Evolutionary conservation across 1,140 invertebrate species (phyloP).

Genomic region (Parasteatoda tepidariorum): DNA sequence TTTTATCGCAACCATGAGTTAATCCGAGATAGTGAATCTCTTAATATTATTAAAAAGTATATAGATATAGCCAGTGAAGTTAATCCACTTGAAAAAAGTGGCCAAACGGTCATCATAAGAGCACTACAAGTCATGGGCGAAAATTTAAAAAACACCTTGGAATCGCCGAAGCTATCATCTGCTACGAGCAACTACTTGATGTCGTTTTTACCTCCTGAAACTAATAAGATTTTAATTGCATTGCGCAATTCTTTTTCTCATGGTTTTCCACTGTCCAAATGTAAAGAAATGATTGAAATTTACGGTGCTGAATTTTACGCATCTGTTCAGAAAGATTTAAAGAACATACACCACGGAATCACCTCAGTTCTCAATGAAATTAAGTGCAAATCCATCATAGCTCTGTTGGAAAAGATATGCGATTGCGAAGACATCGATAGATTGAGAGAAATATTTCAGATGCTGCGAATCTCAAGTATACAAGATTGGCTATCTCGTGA

Average conservation of each 20-base stretch:
- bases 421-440: not conserved
- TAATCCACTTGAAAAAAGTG: not conserved
- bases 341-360: not conserved
- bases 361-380: not conserved
- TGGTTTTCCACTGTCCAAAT: not conserved
- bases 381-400: not conserved
- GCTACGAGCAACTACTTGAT: not conserved
- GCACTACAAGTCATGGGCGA: slow-evolving; percentile 34
- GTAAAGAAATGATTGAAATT: not conserved
- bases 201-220: not conserved
- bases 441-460: not conserved
- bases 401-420: not conserved
- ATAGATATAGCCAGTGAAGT: not conserved
- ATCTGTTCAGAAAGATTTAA: not conserved
- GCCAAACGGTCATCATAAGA: slow-evolving; percentile 6
- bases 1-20: not conserved
- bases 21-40: slow-evolving; percentile 2
- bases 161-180: slow-evolving; percentile 22
- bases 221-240: not conserved
- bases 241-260: slow-evolving; percentile 24
- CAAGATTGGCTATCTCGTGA: too few relatives aligned
- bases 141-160: slow-evolving; percentile 1
- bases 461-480: too few relatives aligned
- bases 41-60: slow-evolving; percentile 16
- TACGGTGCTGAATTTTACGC: not conserved